phyloP scores from a whole-genome alignment of 1,140 invertebrate genomes.

The Apis florea region DNA sequence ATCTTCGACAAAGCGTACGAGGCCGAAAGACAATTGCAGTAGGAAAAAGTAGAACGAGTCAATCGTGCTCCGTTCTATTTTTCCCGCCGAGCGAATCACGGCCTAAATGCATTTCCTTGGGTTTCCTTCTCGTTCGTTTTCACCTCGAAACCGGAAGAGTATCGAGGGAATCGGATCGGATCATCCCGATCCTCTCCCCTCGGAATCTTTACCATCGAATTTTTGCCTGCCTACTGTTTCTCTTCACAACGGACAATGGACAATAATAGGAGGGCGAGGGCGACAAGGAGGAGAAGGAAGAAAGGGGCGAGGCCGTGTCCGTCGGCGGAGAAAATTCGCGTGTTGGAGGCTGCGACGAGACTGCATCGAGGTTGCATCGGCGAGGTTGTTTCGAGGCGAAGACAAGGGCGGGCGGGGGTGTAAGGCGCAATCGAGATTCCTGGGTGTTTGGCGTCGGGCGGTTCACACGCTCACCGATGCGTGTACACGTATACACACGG shows the following conservation, averaged over 20 bases:
- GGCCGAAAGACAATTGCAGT: not conserved
- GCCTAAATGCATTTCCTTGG: not conserved
- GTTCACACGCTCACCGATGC: not conserved
- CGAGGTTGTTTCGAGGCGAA: not conserved
- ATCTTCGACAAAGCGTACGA: not conserved
- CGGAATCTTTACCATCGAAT: no score
- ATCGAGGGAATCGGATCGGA: not conserved
- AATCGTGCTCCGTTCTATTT: not conserved
- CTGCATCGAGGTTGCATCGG: conserved; percentile 1
- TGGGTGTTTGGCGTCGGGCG: conserved; percentile 12
- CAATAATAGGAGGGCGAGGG: not conserved
- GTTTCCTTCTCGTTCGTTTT: not conserved
- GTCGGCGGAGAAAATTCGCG: conserved; percentile 49
- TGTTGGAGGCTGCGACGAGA: conserved; percentile 9
- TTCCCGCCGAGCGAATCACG: not conserved
- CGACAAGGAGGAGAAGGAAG: not conserved
- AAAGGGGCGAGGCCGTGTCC: conserved; percentile 8
- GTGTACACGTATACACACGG: conserved; percentile 9
- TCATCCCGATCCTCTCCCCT: not conserved
- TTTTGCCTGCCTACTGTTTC: not conserved
- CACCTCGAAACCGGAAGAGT: not conserved
- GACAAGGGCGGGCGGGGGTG: conserved; percentile 30
- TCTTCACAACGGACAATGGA: not conserved
- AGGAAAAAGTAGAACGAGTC: not conserved
- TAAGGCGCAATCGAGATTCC: conserved; percentile 46